These are phyloP conservation scores for Nasonovia ribisnigri DNA, from an alignment of 2,888 invertebrate species.

Conservation along the genomic window DNA sequence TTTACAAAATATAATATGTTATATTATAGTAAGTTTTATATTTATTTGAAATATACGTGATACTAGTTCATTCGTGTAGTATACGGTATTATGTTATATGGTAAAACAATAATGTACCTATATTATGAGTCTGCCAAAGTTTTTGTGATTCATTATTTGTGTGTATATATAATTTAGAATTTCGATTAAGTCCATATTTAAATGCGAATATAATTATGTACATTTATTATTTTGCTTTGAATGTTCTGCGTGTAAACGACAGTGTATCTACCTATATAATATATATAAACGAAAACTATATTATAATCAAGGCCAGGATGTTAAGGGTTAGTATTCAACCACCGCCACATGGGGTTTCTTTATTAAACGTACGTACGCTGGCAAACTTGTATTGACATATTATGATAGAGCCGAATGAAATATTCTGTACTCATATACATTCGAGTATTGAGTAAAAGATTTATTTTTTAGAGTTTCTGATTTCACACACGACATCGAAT, in stretches of 20 bases:
- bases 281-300: background rate
- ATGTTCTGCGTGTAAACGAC: constrained; percentile 22
- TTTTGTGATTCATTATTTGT: background rate
- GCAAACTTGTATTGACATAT: constrained; percentile 41
- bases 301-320: constrained; percentile 37
- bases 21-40: background rate
- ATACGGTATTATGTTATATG: background rate
- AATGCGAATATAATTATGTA: constrained; percentile 10
- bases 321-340: constrained; percentile 41
- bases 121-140: background rate
- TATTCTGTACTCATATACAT: constrained; percentile 3
- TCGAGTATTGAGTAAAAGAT: constrained; percentile 28
- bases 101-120: background rate
- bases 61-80: background rate
- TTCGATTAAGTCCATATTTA: constrained; percentile 8
- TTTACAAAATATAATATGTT: background rate
- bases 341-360: constrained; percentile 27
- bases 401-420: background rate
- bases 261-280: background rate
- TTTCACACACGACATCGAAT: background rate
- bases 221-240: background rate
- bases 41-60: background rate
- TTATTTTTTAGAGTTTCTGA: constrained; percentile 29
- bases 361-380: constrained; percentile 15
- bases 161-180: background rate